Percentiles rank a stretch among this genome's conserved stretches.
Conservation (phyloP, 2,888 invertebrate species). For the Drosophila formosana region DNA sequence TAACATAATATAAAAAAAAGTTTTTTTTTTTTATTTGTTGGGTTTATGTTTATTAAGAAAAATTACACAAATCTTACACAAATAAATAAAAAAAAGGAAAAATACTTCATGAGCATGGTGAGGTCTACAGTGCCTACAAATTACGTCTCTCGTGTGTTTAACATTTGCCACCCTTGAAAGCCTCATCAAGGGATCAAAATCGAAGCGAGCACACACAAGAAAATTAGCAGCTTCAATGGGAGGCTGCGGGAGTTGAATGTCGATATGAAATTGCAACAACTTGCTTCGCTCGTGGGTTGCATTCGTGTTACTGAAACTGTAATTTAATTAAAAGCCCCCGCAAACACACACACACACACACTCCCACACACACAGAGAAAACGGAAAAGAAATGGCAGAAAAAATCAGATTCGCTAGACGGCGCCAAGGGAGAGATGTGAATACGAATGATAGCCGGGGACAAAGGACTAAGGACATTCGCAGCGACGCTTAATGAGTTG, state of each 20-base stretch:
- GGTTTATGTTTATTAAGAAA: no score
- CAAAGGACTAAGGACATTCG: conserved; percentile 42
- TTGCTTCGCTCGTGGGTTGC: conserved; percentile 6
- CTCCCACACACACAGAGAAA: neutral
- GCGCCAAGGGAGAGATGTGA: conserved; percentile 50
- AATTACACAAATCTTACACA: no score
- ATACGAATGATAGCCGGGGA: neutral
- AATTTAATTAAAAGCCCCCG: conserved; percentile 70
- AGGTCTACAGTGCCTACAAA: conserved; percentile 3
- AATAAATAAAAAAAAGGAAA: no score
- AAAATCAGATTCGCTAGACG: conserved; percentile 59
- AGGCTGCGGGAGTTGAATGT: neutral
- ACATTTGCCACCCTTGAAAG: neutral
- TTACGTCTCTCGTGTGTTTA: neutral
- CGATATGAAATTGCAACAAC: conserved; percentile 12
- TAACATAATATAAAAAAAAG: no score
- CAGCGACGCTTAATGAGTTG: conserved; percentile 52
- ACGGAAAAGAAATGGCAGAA: conserved; percentile 33
- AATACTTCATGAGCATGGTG: no score
- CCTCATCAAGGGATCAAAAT: conserved; percentile 15
- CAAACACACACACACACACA: conserved; percentile 49
- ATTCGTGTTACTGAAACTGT: conserved; percentile 45
- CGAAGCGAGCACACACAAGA: conserved; percentile 14
- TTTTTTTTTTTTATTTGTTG: no score
- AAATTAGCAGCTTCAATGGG: conserved; percentile 14